Evolutionary conservation across 1,140 invertebrate species (phyloP), one percentile per base, ranked within the genome.

Genomic region (Drosophila sturtevanti): DNA sequence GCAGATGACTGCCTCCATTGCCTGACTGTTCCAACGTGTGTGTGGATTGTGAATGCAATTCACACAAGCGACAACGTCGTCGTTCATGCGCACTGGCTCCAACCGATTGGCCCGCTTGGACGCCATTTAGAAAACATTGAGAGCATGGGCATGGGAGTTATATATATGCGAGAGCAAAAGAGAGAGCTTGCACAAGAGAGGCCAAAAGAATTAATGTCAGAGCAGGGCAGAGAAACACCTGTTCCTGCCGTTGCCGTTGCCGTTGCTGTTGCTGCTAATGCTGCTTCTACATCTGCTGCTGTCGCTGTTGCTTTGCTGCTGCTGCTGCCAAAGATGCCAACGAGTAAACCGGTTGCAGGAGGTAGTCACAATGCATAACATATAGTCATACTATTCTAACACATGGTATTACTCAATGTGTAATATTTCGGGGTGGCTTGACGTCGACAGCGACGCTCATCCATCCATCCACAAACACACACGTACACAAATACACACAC

Each of bases 71-170:
- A n/a, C n/a, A 58, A 12, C 22, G 56, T 72, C 74, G 81, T 69
- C 38, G 80, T 52, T 79, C 90, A 91, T 90, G 89, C 89, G 81
- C 89, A 89, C 10, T 78, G 74, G 41, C 11, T 16, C 58, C 64
- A 84, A 81, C 77, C 89, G 89, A 91, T 91, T 91, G 89, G 89
- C 90, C 89, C 89, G 89, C 79, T 91, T 90, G 81, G 89, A 82
- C 89, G 89, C 89, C 89, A 91, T 91, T 91, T 91, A 87, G 81
- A 81, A 79, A 82, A 37, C 68, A 48, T 52, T 48, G 41, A 48
- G 41, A 51, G 68, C 27, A 14, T 44, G 37, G 37, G 37, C 27
- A 34, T 24, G 16, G 16, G 12, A 12, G 31, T 31, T 31, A 31
- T 6, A 6, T 6, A 6, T 31, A 7, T 41, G 24, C 21, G 72